Percentiles rank a stretch among this genome's conserved stretches.
Evolutionary conservation across 2,797 vertebrate genomes (phyloP).

Genomic region (Tragelaphus oryx): DNA sequence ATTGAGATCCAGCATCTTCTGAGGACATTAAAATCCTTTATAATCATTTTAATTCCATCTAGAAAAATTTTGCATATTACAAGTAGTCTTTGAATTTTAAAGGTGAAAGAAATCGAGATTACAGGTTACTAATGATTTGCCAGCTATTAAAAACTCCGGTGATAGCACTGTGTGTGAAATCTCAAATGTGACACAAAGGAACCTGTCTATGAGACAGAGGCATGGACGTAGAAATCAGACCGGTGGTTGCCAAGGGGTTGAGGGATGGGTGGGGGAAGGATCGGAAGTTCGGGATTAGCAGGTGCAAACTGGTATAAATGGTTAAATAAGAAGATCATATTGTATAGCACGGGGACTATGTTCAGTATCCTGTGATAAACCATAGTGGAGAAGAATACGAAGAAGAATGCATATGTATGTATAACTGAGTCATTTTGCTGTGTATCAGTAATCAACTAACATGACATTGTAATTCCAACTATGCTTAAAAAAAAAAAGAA

Average conservation of each 20-base stretch:
- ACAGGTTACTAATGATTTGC: neutral
- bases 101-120: slow-evolving; percentile 31
- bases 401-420: neutral
- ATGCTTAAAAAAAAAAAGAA: neutral
- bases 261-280: neutral
- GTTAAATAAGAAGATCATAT: neutral
- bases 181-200: neutral
- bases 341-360: neutral
- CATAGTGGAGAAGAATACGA: neutral
- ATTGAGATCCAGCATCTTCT: slow-evolving; percentile 16
- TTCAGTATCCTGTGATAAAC: neutral
- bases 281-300: neutral
- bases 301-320: neutral
- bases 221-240: neutral
- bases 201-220: neutral
- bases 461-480: neutral
- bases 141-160: neutral
- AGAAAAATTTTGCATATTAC: neutral
- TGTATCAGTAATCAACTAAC: neutral
- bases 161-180: neutral
- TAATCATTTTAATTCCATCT: neutral
- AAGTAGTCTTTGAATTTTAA: slow-evolving; percentile 16
- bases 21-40: neutral
- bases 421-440: neutral
- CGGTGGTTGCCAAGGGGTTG: neutral